Base-by-base conservation (phyloP, 2,888 invertebrate genomes). In the Lycia hirtaria region DNA sequence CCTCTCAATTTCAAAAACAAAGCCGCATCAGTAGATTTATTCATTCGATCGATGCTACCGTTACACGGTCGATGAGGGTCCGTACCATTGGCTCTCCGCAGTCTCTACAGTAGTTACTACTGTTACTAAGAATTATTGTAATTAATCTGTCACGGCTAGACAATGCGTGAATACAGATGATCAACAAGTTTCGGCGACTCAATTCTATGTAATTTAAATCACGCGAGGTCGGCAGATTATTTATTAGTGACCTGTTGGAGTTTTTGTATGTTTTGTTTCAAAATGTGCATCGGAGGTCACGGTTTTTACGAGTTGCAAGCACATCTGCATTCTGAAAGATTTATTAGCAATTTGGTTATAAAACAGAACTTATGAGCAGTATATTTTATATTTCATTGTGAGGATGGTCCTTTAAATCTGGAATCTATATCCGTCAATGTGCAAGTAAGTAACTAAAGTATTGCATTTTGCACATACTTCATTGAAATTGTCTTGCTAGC, bases 1-100 rank as follows among this genome's bases (percentile, higher is more conserved):
- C 86, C 85, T 85, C 87, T 88, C 90, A 87, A 90, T 90, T 88
- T 85, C 84, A 80, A 84, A 88, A 87, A 88, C 90, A 87, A 89
- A 90, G 85, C 83, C 75, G 76, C 75, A 76, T 80, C 80, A 80
- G 81, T 82, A 79, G 84, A 88, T 87, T 87, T 87, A 87, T 84
- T 84, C 87, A 67, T 67, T 63, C 76, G 77, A 73, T 73, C 69
- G 74, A 38, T 68, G 86, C 91, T 89, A 89, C 90, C 89, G 90
- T 89, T 90, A 89, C 76, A 75, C 75, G 75, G 28, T 38, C 30
- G 14, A 22, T 38, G 48, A 52, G 30, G 50, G 48, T 47, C 62
- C 56, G 51, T 64, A 66, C 65, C 33, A 63, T 17, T 56, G 62
- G 58, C 38, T 33, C 26, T 32, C 17, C 15, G 10, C 10, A 41